phyloP scores from a whole-genome alignment of 2,113 vertebrate genomes.

The Trochalopteron elliotii region DNA sequence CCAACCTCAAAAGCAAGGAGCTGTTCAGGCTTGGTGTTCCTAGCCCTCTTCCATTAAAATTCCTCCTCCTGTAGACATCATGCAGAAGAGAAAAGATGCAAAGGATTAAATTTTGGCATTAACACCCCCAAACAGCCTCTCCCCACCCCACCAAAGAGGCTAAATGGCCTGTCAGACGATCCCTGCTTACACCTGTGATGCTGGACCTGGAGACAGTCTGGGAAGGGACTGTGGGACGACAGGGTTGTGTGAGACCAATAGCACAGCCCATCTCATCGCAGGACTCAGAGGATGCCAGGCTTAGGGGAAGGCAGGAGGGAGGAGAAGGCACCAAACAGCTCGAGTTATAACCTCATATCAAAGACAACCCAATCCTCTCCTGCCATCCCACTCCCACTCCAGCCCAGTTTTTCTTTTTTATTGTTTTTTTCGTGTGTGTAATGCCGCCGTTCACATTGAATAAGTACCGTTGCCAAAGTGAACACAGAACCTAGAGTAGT shows the following conservation, averaged over 20 bases:
- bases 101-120: background rate
- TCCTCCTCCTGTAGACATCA: background rate
- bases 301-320: background rate
- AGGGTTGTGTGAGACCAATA: rapidly evolving
- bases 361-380: background rate
- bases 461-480: slow-evolving; percentile 67
- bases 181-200: background rate
- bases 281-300: background rate
- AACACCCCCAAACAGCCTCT: background rate
- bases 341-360: background rate
- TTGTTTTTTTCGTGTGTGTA: background rate
- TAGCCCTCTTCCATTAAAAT: background rate
- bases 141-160: background rate
- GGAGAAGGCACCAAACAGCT: background rate
- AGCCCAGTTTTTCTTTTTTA: background rate
- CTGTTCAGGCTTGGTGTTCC: rapidly evolving
- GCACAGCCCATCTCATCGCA: rapidly evolving
- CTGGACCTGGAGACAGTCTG: background rate
- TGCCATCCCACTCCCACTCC: background rate
- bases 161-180: background rate
- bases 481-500: slow-evolving; percentile 60
- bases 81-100: background rate
- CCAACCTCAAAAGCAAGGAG: background rate
- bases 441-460: slow-evolving; percentile 18
- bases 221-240: background rate